Base-by-base conservation (phyloP, 1,140 invertebrate species). In the Lordiphosa collinella region DNA sequence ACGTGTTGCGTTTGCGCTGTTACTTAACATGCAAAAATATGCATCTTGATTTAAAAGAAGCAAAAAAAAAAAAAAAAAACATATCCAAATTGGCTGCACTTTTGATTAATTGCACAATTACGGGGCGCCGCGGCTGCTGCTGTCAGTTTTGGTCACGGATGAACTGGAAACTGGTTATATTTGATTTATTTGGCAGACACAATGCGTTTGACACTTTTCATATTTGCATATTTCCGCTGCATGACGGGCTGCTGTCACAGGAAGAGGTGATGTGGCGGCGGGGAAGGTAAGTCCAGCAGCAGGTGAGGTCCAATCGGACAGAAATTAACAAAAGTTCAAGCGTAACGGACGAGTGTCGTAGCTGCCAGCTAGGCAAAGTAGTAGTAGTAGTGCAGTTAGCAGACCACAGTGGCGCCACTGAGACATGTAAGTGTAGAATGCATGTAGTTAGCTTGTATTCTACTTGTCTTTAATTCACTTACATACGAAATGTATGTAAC, bases 41-140 rank as follows among this genome's bases (percentile, higher is more conserved):
- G 18, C 4, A 22, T 22, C 18, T 22, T 22, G 18, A 22, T 22
- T 22, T 22, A 22, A 22, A 22, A 22, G 18, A 0, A 22, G 4
- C 0, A 22, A 22, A 37, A 36, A 63, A 70, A 65, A 78, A 61
- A 70, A 61, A 71, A 65, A 67, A 71, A 82, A 71, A 67, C 75
- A 71, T 58, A 80, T 82, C 71, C 67, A 71, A 71, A 80, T 82
- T 82, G 76, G 55, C 68, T 52, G 38, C 51, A 59, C 54, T 57
- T 67, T 82, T 80, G 76, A 82, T 82, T 80, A 82, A 80, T 80
- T 71, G 55, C 66, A 16, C 44, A 47, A 44, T 69, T 60, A 61
- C 73, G 38, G 46, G 67, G 34, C 57, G 48, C 52, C 52, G 32
- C 29, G 41, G 73, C 61, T 63, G 73, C 61, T 63, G 61, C 62